Conservation (phyloP, 92 coral and sea anemone genomes). For the Epizoanthus scotinus region DNA sequence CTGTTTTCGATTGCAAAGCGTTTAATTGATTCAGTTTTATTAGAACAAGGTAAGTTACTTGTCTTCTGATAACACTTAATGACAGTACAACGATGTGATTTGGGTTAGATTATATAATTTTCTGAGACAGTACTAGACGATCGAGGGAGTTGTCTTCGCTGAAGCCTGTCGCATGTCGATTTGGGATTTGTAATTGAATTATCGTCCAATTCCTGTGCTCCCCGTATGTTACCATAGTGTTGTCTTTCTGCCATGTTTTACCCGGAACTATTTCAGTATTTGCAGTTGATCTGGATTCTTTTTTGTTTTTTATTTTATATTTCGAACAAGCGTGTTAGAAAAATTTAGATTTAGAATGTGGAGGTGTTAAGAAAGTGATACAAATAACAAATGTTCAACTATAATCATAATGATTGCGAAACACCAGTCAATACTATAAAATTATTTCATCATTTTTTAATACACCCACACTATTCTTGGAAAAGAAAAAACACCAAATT, state of each 20-base stretch:
- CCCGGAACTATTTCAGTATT: neutral
- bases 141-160: neutral
- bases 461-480: neutral
- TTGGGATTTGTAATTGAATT: neutral
- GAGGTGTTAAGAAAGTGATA: too few relatives aligned
- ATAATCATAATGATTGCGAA: too few relatives aligned
- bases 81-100: neutral
- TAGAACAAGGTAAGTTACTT: constrained; percentile 23
- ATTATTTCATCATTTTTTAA: neutral
- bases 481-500: neutral
- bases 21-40: neutral
- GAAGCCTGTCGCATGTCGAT: neutral
- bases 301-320: too few relatives aligned
- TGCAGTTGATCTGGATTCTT: neutral
- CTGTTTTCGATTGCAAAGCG: constrained; percentile 8
- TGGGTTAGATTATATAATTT: neutral
- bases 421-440: neutral
- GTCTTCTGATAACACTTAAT: neutral
- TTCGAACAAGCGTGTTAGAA: too few relatives aligned
- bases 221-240: neutral
- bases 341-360: too few relatives aligned
- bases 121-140: neutral
- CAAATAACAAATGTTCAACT: too few relatives aligned
- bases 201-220: neutral
- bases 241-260: neutral